Base-by-base conservation (phyloP, 2,797 vertebrate genomes). In the Percopsis omiscomaycus region DNA sequence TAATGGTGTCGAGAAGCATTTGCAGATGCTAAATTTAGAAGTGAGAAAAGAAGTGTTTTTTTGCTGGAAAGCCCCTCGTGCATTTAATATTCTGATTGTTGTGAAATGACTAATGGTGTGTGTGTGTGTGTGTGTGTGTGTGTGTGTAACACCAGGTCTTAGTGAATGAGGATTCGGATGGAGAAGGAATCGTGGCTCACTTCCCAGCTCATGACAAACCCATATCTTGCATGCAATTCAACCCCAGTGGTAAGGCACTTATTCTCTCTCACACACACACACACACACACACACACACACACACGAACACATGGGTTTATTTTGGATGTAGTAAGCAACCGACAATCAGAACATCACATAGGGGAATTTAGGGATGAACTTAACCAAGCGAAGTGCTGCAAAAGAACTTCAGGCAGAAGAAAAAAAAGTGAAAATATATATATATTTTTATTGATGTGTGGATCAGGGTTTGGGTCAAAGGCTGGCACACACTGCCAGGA, bases 121-220 rank as follows among this genome's bases (percentile, higher is more conserved):
- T 44, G 57, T 53, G 46, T 57, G 57, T 65, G 50, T 46, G 63
- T 61, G 61, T 57, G 37, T 68, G 50, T 54, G 48, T 44, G 59
- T 58, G 49, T 48, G 56, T 64, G 30, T 61, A 59, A 11, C 64
- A 61, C 0, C 89, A 99, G 97, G 97, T 99, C 0, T 84, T 98
- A 66, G 93, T 98, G 90, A 98, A 95, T 0, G 97, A 99, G 76
- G 98, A 99, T 83, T 96, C 95, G 0, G 96, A 98, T 44, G 96
- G 96, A 2, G 95, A 96, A 29, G 98, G 97, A 61, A 93, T 98
- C 45, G 95, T 98, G 87, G 96, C 98, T 72, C 98, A 99, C 92
- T 99, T 99, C 88, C 96, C 96, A 76, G 98, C 97, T 13, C 98
- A 99, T 14, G 98, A 99, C 89, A 99, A 98, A 82, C 97, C 98